A percentile compares a stretch with the other conserved stretches of the same genome.
Evolutionary conservation across 2,888 invertebrate species (phyloP).

Genomic region (Pogonocherus hispidulus): DNA sequence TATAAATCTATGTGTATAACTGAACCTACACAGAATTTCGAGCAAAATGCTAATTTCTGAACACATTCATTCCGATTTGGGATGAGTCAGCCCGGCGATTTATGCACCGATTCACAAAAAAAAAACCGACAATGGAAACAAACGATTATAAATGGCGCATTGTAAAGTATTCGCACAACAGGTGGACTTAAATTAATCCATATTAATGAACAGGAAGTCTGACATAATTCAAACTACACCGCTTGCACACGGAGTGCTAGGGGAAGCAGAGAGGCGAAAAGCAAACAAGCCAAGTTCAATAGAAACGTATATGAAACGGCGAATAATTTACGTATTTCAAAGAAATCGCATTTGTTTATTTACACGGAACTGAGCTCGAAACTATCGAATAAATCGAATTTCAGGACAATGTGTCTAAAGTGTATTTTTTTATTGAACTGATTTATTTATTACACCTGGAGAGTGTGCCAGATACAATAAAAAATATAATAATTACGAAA

Average conservation of each 20-base stretch:
- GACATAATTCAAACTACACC: slow-evolving; percentile 14
- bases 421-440: no score
- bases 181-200: slow-evolving; percentile 25
- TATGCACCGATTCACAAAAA: not conserved
- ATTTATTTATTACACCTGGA: no score
- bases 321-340: not conserved
- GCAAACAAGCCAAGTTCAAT: not conserved
- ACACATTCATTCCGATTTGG: not conserved
- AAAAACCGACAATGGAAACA: slow-evolving; percentile 1
- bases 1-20: no score
- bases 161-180: slow-evolving; percentile 12
- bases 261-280: not conserved
- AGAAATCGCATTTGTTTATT: not conserved
- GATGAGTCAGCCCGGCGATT: not conserved
- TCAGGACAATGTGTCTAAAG: no score
- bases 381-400: no score
- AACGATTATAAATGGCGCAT: not conserved
- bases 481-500: no score
- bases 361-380: not conserved
- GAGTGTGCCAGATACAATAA: no score
- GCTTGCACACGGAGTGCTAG: not conserved
- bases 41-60: not conserved
- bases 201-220: slow-evolving; percentile 28
- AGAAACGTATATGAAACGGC: not conserved
- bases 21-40: no score